Conservation (phyloP, 2,797 vertebrate genomes). For the Halcyon chelicuti region DNA sequence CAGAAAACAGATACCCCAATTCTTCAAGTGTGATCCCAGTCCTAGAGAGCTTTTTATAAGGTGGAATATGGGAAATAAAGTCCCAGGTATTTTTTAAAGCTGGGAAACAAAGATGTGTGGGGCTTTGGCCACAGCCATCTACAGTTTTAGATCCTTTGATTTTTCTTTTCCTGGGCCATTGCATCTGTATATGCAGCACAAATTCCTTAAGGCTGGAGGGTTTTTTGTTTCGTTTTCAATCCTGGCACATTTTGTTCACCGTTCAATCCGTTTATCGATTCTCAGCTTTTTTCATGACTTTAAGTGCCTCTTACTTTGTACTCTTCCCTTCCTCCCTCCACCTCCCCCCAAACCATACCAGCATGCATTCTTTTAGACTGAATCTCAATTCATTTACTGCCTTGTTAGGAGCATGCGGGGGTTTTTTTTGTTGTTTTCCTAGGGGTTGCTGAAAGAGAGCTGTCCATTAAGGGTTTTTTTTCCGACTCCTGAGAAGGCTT, state of each 20-base stretch:
- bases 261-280: slow-evolving; percentile 35
- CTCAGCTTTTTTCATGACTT: background rate
- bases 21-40: background rate
- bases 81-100: background rate
- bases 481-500: background rate
- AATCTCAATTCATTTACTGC: slow-evolving; percentile 31
- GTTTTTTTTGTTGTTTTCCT: background rate
- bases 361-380: background rate
- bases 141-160: background rate
- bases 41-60: background rate
- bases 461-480: background rate
- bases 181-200: background rate
- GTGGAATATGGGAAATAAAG: background rate
- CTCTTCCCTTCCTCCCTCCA: background rate
- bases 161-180: background rate
- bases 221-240: background rate
- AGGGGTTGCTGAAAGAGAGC: background rate
- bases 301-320: slow-evolving; percentile 11
- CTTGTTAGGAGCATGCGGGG: background rate
- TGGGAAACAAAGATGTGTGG: background rate
- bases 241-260: background rate
- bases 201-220: background rate
- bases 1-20: background rate
- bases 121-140: background rate
- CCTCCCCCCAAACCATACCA: background rate